phyloP scores from a whole-genome alignment of 2,113 vertebrate genomes.

The Chaenogobius annularis region DNA sequence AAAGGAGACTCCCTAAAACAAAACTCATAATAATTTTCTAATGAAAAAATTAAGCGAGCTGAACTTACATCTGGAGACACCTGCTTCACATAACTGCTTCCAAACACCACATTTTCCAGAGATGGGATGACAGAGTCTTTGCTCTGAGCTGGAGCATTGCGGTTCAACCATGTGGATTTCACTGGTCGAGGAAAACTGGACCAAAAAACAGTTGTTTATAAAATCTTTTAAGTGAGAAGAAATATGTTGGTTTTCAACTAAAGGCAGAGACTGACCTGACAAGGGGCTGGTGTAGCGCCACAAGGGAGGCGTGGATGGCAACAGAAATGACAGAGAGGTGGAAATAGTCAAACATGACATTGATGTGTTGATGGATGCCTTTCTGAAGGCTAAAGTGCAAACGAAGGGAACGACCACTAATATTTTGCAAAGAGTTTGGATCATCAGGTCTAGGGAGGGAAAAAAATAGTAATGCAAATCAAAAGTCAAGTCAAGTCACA shows the following conservation, averaged over 20 bases:
- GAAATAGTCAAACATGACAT: conserved; percentile 99
- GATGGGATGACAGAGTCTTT: conserved; percentile 92
- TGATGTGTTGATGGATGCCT: conserved; percentile 97
- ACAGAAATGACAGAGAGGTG: conserved; percentile 95
- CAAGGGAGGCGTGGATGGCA: conserved; percentile 91
- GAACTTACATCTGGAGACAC: conserved; percentile 92
- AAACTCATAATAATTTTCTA: neutral
- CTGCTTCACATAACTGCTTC: conserved; percentile 91
- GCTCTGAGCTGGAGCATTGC: conserved; percentile 91
- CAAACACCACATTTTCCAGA: conserved; percentile 95
- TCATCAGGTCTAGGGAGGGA: conserved; percentile 84
- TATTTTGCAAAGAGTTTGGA: conserved; percentile 88
- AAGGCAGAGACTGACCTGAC: conserved; percentile 84
- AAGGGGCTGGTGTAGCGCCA: conserved; percentile 95
- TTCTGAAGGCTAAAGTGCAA: conserved; percentile 94
- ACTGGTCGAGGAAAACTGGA: conserved; percentile 90
- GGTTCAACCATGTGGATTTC: conserved; percentile 95
- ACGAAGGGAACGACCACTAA: conserved; percentile 93
- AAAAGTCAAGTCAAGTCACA: conserved; percentile 12
- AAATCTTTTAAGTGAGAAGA: neutral
- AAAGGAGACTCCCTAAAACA: neutral
- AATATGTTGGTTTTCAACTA: neutral
- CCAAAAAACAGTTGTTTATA: conserved; percentile 17
- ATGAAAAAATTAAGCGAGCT: neutral
- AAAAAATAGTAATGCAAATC: neutral